These are phyloP conservation scores for Nicator chloris DNA, from an alignment of 2,113 vertebrate genomes.

Conservation along the genomic window DNA sequence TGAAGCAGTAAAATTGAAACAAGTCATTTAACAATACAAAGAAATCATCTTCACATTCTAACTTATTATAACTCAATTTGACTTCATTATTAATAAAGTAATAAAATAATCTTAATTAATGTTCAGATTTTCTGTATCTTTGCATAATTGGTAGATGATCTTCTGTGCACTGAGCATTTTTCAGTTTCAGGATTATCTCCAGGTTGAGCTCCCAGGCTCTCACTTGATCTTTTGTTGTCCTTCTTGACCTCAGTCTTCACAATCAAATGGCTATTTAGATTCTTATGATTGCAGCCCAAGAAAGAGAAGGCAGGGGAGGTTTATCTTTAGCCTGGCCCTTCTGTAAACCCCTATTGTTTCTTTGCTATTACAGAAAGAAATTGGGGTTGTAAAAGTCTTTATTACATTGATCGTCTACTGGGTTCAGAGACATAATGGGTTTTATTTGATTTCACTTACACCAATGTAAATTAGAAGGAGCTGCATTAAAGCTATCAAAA, in stretches of 20 bases:
- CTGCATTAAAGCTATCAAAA: conserved; percentile 23
- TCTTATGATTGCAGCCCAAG: conserved; percentile 21
- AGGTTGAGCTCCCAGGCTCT: not conserved
- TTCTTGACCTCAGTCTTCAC: conserved; percentile 30
- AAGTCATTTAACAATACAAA: conserved; percentile 61
- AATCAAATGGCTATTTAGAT: conserved; percentile 35
- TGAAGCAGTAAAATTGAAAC: conserved; percentile 61
- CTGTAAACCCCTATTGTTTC: conserved; percentile 9
- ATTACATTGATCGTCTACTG: conserved; percentile 51
- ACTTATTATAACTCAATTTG: conserved; percentile 49
- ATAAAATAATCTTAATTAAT: conserved; percentile 61
- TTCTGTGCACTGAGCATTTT: not conserved
- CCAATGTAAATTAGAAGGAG: conserved; percentile 45
- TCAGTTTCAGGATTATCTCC: not conserved
- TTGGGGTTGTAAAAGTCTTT: conserved; percentile 47
- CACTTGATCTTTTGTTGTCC: not conserved
- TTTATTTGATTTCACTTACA: conserved; percentile 62
- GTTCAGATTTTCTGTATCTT: conserved; percentile 21
- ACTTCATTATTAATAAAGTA: conserved; percentile 52
- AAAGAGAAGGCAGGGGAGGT: not conserved
- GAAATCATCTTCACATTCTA: conserved; percentile 32
- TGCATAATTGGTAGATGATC: conserved; percentile 14
- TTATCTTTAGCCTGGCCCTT: conserved; percentile 19
- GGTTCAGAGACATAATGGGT: conserved; percentile 35
- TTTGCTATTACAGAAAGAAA: conserved; percentile 52